phyloP scores from a whole-genome alignment of 2,113 vertebrate species.

The Dicrurus megarhynchus region DNA sequence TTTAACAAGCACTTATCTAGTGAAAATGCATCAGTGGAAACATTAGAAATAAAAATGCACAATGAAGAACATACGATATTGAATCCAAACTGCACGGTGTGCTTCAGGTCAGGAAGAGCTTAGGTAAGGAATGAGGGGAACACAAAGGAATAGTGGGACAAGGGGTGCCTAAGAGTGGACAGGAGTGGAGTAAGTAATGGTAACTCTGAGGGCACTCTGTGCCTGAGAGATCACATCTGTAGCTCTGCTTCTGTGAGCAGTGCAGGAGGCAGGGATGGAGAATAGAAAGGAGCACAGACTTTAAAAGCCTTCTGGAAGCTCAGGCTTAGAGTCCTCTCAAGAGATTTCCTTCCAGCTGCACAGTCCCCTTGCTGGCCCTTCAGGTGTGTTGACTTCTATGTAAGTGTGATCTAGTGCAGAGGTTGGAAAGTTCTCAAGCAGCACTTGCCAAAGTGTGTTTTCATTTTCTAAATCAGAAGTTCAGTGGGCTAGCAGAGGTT shows the following conservation, averaged over 20 bases:
- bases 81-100: not conserved
- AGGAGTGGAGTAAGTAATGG: not conserved
- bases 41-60: not conserved
- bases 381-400: not conserved
- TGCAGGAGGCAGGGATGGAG: not conserved
- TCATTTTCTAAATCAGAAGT: not conserved
- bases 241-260: not conserved
- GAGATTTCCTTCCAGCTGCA: not conserved
- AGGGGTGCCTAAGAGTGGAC: not conserved
- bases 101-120: not conserved
- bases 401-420: not conserved
- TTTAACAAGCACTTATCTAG: not conserved
- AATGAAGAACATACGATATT: not conserved
- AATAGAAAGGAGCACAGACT: not conserved
- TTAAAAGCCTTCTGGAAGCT: not conserved
- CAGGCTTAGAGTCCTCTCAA: not conserved
- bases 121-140: not conserved
- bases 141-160: rapidly evolving
- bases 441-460: not conserved
- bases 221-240: not conserved
- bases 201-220: not conserved
- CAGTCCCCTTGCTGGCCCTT: not conserved
- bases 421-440: not conserved
- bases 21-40: not conserved
- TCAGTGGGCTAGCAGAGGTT: not conserved